These are phyloP conservation scores for Synergus itoensis DNA, from an alignment of 2,888 invertebrate genomes.

Conservation along the genomic window DNA sequence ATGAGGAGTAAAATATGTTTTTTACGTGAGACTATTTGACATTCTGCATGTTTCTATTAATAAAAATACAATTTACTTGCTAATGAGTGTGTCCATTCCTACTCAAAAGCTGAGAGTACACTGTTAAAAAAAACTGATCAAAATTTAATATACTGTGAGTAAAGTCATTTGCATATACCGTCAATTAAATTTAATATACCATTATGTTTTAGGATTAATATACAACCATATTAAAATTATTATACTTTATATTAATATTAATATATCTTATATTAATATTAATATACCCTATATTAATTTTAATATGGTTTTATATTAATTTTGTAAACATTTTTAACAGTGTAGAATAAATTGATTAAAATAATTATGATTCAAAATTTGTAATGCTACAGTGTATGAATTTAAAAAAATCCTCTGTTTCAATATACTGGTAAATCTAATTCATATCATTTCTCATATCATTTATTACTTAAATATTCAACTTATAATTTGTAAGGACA, in stretches of 20 bases:
- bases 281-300: too few relatives aligned
- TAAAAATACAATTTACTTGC: background rate
- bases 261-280: too few relatives aligned
- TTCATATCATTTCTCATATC: background rate
- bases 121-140: too few relatives aligned
- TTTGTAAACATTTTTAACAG: too few relatives aligned
- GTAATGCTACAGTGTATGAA: background rate
- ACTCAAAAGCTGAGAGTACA: background rate
- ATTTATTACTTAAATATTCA: background rate
- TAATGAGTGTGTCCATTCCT: background rate
- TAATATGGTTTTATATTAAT: too few relatives aligned
- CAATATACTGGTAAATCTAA: background rate
- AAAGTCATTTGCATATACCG: too few relatives aligned
- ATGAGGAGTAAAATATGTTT: slow-evolving; percentile 11
- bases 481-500: background rate
- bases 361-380: background rate
- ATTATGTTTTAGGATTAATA: too few relatives aligned
- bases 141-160: too few relatives aligned
- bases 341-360: background rate
- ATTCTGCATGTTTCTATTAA: background rate
- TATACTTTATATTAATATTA: too few relatives aligned
- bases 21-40: background rate
- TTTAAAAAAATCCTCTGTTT: background rate
- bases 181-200: too few relatives aligned
- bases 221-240: too few relatives aligned